These are phyloP conservation scores for Paedocypris micromegethes DNA, from an alignment of 2,797 vertebrate genomes.

Conservation along the genomic window DNA sequence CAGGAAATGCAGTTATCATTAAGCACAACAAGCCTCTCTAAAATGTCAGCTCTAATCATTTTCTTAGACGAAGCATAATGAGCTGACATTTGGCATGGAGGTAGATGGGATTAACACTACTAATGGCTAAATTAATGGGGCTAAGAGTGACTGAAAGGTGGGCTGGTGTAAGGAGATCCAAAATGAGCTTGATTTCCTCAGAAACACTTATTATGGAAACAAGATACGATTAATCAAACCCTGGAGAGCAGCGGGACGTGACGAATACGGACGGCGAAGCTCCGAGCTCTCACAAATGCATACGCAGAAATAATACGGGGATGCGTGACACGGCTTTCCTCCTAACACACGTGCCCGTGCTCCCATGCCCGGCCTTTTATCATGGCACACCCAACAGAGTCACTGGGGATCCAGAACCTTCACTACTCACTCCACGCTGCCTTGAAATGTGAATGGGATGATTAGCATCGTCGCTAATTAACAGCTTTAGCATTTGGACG, in stretches of 20 bases:
- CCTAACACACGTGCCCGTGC: neutral
- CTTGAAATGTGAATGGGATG: conserved; percentile 34
- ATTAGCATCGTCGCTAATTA: conserved; percentile 38
- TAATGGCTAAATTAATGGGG: conserved; percentile 54
- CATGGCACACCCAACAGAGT: neutral
- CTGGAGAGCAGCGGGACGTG: conserved; percentile 42
- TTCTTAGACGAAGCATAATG: conserved; percentile 33
- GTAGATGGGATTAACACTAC: conserved; percentile 60
- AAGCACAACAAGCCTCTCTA: conserved; percentile 21
- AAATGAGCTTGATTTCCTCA: conserved; percentile 59
- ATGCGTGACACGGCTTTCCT: conserved; percentile 1
- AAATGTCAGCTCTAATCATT: conserved; percentile 40
- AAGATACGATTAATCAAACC: conserved; percentile 45
- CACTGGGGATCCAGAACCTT: conserved; percentile 6
- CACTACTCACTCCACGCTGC: conserved; percentile 1
- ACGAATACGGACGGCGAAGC: conserved; percentile 37
- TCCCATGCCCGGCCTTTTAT: neutral
- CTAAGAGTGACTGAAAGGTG: conserved; percentile 38
- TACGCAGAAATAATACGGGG: neutral
- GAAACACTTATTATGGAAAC: conserved; percentile 60
- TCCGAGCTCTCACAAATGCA: conserved; percentile 43
- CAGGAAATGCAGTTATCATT: conserved; percentile 26
- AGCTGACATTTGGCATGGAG: conserved; percentile 46
- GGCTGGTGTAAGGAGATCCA: conserved; percentile 54
- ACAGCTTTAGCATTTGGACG: conserved; percentile 37